Base-by-base conservation (phyloP, 2,888 invertebrate genomes). In the Lasioglossum leucozonium region DNA sequence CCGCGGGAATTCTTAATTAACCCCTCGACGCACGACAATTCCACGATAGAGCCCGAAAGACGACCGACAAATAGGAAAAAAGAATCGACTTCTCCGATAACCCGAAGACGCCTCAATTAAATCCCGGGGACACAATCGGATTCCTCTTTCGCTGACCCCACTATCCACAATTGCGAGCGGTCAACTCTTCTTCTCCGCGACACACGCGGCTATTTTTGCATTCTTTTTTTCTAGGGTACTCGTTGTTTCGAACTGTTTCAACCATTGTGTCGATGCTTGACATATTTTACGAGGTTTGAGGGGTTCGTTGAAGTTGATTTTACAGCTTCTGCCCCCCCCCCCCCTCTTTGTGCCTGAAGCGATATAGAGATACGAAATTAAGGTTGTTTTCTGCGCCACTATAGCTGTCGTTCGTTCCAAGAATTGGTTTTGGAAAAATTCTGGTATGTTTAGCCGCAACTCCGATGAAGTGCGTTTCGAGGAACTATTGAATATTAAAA, bases 11-110 rank as follows among this genome's bases (percentile, higher is more conserved):
- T 65, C 83, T 83, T 84, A 83, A 84, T 84, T 84, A 82, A 84
- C 84, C 82, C 65, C 83, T 75, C 74, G 84, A 82, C 83, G 84
- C 83, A 82, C 65, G 71, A 75, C 84, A 47, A 83, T 84, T 75
- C 78, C 13, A 6, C 62, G 62, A 34, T 30, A 22, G 22, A 67
- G 22, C 22, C 10, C 3, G 37, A 37, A 37, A 34, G 67, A 22
- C 13, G 62, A 30, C 6, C 26, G 13, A 16, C 34, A 37, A n/a
- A 37, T 18, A 18, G 34, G 22, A 4, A 37, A 30, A 55, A 30
- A 40, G 26, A 77, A 72, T 69, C 40, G 72, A 51, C 26, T 65
- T 51, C 55, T 40, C 26, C 80, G 71, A 72, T 81, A 51, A 81
- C 80, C 34, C 3, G 75, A 44, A 71, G 51, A 26, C 58, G 62